Evolutionary conservation across 1,140 invertebrate species (phyloP).

Genomic region (Euwallacea similis): DNA sequence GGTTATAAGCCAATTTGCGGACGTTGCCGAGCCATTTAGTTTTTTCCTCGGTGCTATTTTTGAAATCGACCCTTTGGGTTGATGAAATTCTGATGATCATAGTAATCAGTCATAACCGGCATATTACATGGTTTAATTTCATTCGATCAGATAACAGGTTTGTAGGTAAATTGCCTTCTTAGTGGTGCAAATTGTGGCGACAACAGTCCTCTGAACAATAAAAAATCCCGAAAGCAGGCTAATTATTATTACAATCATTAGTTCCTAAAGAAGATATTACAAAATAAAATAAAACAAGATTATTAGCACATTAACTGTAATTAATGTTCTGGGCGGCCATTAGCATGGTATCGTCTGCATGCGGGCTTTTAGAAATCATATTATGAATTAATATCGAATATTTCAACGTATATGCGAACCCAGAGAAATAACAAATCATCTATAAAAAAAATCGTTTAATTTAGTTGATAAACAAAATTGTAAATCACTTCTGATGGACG

Average conservation of each 20-base stretch:
- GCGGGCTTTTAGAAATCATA: neutral
- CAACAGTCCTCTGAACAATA: too few relatives aligned
- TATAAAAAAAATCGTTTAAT: conserved; percentile 2
- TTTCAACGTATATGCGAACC: neutral
- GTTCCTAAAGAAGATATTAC: neutral
- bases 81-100: conserved; percentile 25
- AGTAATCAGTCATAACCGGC: conserved; percentile 1
- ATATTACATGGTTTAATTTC: conserved; percentile 15
- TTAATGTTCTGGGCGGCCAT: neutral
- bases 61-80: conserved; percentile 15
- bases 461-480: conserved; percentile 7
- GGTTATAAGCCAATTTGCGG: conserved; percentile 32
- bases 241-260: too few relatives aligned
- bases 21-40: conserved; percentile 17
- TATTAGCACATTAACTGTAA: conserved; percentile 6
- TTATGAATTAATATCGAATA: conserved; percentile 6
- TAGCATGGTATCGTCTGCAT: neutral
- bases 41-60: conserved; percentile 24
- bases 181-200: neutral
- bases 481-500: neutral
- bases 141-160: neutral
- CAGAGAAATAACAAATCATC: neutral
- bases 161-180: conserved; percentile 2
- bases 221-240: too few relatives aligned
- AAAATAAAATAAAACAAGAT: neutral